A percentile compares a stretch with the other conserved stretches of the same genome.
phyloP scores from a whole-genome alignment of 2,888 invertebrate genomes.

The Macropis europaea region DNA sequence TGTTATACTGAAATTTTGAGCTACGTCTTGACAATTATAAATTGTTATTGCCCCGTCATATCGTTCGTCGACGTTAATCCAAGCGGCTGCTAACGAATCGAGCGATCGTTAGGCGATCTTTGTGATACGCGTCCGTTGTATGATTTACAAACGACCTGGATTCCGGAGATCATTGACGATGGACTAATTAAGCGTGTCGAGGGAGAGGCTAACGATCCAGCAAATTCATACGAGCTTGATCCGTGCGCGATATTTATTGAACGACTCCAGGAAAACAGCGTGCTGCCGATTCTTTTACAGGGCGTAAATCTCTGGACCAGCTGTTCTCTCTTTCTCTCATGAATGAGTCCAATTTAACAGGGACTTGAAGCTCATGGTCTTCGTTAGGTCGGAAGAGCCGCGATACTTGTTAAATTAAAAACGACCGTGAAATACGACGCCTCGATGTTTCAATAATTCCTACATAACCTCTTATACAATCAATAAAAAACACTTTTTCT shows the following conservation, averaged over 20 bases:
- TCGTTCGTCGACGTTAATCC: conserved; percentile 7
- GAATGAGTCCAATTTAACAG: conserved; percentile 2
- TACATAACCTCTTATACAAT: background rate
- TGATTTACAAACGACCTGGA: conserved; percentile 17
- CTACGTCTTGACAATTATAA: too few relatives aligned
- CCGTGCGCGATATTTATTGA: conserved; percentile 50
- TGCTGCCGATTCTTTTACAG: conserved; percentile 49
- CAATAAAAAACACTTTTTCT: background rate
- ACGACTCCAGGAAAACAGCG: conserved; percentile 24
- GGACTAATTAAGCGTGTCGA: conserved; percentile 66
- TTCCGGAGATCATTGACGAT: conserved; percentile 53
- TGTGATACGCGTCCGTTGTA: conserved; percentile 7
- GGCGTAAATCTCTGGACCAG: conserved; percentile 52
- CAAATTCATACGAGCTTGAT: conserved; percentile 60
- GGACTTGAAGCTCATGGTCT: conserved; percentile 1
- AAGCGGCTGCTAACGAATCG: conserved; percentile 29
- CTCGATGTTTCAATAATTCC: conserved; percentile 5
- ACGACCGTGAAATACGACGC: conserved; percentile 16
- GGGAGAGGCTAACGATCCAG: conserved; percentile 61
- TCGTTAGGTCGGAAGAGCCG: conserved; percentile 23
- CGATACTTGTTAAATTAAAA: conserved; percentile 29
- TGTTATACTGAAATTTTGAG: too few relatives aligned
- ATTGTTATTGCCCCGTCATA: too few relatives aligned
- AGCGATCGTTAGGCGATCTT: conserved; percentile 11
- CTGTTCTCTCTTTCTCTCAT: conserved; percentile 9